A percentile compares a stretch with the other conserved stretches of the same genome.
phyloP scores from a whole-genome alignment of 1,140 invertebrate genomes.

The Parapsyche elsis region DNA sequence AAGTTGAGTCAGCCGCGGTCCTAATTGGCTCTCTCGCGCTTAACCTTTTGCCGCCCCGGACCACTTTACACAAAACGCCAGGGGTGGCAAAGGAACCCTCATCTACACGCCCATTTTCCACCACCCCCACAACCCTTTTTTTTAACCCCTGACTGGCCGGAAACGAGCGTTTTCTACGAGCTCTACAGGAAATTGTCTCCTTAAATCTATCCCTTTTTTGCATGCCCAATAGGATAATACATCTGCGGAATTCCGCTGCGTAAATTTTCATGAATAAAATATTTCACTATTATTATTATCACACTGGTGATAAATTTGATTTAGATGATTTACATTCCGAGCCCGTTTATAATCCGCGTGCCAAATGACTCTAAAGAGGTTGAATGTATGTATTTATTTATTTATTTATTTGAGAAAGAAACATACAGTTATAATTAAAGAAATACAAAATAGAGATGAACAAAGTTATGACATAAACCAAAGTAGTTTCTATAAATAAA shows the following conservation, averaged over 20 bases:
- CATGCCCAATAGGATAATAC: neutral
- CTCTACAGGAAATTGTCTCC: slow-evolving; percentile 10
- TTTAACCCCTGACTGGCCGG: neutral
- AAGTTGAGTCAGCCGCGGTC: slow-evolving; percentile 27
- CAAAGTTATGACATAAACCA: no score
- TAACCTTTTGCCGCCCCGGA: neutral
- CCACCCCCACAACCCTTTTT: neutral
- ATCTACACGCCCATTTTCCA: no score
- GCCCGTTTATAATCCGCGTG: neutral
- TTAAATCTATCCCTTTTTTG: neutral
- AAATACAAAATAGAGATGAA: no score
- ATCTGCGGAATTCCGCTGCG: no score
- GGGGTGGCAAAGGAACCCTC: no score
- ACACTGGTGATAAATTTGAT: neutral
- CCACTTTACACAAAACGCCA: neutral
- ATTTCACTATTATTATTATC: neutral
- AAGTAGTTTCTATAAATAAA: no score
- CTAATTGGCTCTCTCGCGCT: slow-evolving; percentile 33
- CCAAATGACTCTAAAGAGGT: no score
- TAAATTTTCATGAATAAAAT: neutral
- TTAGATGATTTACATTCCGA: neutral
- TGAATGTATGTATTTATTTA: no score
- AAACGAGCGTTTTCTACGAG: slow-evolving; percentile 25
- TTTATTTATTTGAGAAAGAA: no score
- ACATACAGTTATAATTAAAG: no score